Conservation (phyloP, 2,797 vertebrate species). For the Sebastiscus albofasciatus region DNA sequence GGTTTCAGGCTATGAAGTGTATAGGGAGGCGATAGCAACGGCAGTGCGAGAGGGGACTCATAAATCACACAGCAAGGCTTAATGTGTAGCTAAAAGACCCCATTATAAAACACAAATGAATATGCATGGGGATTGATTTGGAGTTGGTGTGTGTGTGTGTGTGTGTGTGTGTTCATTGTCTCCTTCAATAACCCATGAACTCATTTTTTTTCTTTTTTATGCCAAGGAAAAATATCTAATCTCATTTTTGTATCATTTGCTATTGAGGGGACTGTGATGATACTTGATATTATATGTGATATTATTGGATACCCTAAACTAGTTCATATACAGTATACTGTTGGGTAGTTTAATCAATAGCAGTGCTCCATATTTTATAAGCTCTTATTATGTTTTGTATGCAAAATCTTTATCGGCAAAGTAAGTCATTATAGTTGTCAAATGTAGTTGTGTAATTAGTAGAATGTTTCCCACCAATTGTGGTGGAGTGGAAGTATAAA, state of each 20-base stretch:
- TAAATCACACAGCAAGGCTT: slow-evolving; percentile 41
- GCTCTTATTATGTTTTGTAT: background rate
- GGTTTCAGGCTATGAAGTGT: background rate
- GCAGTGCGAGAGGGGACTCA: background rate
- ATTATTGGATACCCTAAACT: background rate
- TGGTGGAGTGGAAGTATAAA: background rate
- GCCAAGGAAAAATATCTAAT: background rate
- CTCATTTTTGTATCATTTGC: background rate
- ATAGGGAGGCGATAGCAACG: background rate
- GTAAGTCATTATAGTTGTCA: background rate
- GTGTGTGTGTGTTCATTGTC: background rate
- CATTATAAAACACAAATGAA: slow-evolving; percentile 48
- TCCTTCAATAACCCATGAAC: background rate
- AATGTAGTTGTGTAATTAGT: background rate
- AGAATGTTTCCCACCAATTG: too few relatives aligned
- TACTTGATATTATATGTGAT: too few relatives aligned
- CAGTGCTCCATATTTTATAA: background rate
- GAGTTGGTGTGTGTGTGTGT: background rate
- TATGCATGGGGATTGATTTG: slow-evolving; percentile 51
- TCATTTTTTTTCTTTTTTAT: background rate
- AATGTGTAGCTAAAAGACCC: slow-evolving; percentile 21
- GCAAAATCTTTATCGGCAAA: background rate
- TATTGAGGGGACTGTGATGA: background rate
- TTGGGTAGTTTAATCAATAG: too few relatives aligned
- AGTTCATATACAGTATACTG: background rate